Evolutionary conservation across 2,888 invertebrate genomes (phyloP), one percentile per base, ranked within the genome.

Genomic region (Drosophila kuntzei): DNA sequence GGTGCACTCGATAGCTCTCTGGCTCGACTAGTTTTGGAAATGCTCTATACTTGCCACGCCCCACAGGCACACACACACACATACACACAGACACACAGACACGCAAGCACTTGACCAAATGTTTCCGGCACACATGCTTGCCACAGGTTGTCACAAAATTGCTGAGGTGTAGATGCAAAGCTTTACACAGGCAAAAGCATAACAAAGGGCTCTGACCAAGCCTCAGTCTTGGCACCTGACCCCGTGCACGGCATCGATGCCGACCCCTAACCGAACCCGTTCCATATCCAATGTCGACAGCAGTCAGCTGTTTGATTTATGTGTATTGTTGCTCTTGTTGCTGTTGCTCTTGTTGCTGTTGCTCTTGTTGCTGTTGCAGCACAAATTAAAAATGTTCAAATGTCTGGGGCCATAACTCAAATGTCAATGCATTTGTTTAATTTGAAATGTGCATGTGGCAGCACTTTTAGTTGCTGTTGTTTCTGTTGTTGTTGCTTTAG

Each of bases 301-400:
- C 87, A 86, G 84, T 84, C 84, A 85, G 80, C 80, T 85, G 85
- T 71, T 82, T 85, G 84, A 85, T 85, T 85, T 87, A 85, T 87
- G 76, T 34, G 34, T 43, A 11, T 43, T 39, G 37, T 41, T 60
- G 39, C 53, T 32, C 41, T 37, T 61, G 55, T 16, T 67, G 41
- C 16, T 60, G 44, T 16, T 46, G 63, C 18, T 61, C 37, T 55
- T 71, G 58, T 14, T 51, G 51, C 51, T 58, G 11, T 5, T 54
- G 32, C 16, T 32, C 36, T 11, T 58, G 55, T 14, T 58, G 43
- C 54, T 71, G 68, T 60, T 77, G 68, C 71, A 62, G 71, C 66
- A 67, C 71, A 85, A 82, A 87, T 85, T 87, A 80, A 85, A 85
- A 85, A 85, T 75, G 73, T 70, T 76, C 74, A 76, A 80, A 79